Evolutionary conservation across 2,888 invertebrate genomes (phyloP).

Genomic region (Drosophila eohydei): DNA sequence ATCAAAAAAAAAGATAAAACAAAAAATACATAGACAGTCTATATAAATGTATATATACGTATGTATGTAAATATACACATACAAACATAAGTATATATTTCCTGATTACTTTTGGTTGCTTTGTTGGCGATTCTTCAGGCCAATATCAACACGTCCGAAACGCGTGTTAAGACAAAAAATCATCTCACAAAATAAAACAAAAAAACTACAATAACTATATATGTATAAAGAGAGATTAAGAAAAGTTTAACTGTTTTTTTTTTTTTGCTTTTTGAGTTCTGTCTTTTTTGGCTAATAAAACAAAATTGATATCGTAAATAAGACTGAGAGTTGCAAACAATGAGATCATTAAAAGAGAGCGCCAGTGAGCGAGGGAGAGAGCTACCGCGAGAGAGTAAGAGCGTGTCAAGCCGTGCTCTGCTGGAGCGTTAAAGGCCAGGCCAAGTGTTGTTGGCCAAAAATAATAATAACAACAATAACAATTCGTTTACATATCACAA

Average conservation of each 20-base stretch:
- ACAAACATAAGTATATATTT: not conserved
- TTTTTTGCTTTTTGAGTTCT: constrained; percentile 31
- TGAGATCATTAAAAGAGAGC: constrained; percentile 64
- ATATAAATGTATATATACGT: not conserved
- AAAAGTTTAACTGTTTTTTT: constrained; percentile 53
- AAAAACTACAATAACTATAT: constrained; percentile 30
- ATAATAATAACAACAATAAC: constrained; percentile 34
- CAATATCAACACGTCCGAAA: constrained; percentile 61
- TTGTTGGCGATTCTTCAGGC: constrained; percentile 58
- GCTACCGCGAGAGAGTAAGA: constrained; percentile 11
- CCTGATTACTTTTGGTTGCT: constrained; percentile 35
- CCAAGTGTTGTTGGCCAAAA: constrained; percentile 48
- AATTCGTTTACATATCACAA: constrained; percentile 51
- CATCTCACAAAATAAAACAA: constrained; percentile 36
- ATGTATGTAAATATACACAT: not conserved
- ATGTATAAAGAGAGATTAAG: constrained; percentile 41
- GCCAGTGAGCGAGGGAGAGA: not conserved
- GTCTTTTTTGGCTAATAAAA: constrained; percentile 72
- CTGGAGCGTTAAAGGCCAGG: constrained; percentile 60
- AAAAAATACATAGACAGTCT: not conserved
- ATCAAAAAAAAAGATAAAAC: constrained; percentile 5
- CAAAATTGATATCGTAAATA: constrained; percentile 76
- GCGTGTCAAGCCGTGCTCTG: constrained; percentile 56
- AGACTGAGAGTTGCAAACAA: constrained; percentile 40
- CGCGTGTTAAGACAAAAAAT: constrained; percentile 46